Percentiles rank a stretch among this genome's conserved stretches.
Evolutionary conservation across 2,888 invertebrate genomes (phyloP).

Genomic region (Chloroclystis v-ata): DNA sequence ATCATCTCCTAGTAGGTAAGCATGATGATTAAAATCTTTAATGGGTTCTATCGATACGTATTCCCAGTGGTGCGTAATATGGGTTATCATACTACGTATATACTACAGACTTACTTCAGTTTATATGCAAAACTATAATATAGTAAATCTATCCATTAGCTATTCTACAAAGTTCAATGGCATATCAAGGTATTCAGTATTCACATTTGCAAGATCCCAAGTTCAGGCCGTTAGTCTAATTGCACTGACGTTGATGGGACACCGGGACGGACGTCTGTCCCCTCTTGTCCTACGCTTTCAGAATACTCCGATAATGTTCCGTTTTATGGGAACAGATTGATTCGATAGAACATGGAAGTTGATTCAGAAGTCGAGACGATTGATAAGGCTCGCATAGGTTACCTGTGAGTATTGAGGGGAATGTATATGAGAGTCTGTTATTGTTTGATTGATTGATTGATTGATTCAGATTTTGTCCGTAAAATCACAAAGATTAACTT

Average conservation of each 20-base stretch:
- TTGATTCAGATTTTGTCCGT: no score
- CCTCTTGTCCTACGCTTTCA: constrained; percentile 41
- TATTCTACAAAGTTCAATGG: background rate
- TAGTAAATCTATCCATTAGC: background rate
- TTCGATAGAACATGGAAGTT: constrained; percentile 42
- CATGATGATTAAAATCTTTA: no score
- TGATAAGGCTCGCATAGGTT: constrained; percentile 2
- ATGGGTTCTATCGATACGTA: no score
- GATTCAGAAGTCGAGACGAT: constrained; percentile 27
- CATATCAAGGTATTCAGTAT: constrained; percentile 19
- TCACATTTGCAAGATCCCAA: constrained; percentile 29
- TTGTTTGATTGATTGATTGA: no score
- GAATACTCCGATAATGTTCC: constrained; percentile 54
- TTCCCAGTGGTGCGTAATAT: no score
- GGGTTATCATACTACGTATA: no score
- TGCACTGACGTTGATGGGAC: constrained; percentile 59
- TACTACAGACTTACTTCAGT: no score
- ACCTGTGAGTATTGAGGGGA: constrained; percentile 1
- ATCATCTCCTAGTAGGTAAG: no score
- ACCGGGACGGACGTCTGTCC: constrained; percentile 42
- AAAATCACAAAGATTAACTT: no score
- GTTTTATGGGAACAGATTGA: constrained; percentile 40
- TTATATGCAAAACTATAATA: no score
- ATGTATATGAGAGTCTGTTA: no score
- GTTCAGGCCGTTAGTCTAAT: constrained; percentile 62